Base-by-base conservation (phyloP, 1,140 invertebrate genomes). In the Drosophila miranda region DNA sequence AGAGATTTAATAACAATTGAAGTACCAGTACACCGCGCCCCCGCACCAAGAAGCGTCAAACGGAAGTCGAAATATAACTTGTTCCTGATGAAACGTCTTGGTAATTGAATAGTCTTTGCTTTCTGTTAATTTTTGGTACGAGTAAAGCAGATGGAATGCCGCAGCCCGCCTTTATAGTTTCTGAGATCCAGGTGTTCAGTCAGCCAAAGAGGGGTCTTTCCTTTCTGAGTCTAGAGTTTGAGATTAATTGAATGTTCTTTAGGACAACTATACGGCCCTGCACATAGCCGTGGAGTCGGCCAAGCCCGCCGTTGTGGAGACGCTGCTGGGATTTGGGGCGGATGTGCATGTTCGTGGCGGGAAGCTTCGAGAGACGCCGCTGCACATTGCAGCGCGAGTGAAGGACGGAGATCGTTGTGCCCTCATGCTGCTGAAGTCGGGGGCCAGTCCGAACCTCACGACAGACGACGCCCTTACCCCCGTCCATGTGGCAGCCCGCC, bases 241-340 rank as follows among this genome's bases (percentile, higher is more conserved):
- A 34, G 2, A 42, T 14, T 21, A 30, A 26, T 48, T 61, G 7
- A 11, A 14, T 19, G 45, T 6, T 21, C 3, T 8, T 21, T 8
- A 99, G 96, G 98, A 99, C 88, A 98, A 99, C 88, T 99, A 98
- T 90, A 99, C 99, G 19, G 98, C 99, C n/a, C 92, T 99, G 0
- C 99, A 99, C 89, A 97, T 99, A 76, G 98, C 98, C n/a, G 98
- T 99, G 3, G 97, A 99, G 91, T 97, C 96, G 41, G 96, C 96
- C 58, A 98, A 99, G 90, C 97, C 98, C 8, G 94, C 96, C 23
- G 98, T 99, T 5, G 98, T 99, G 13, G 98, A 99, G 92, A 98
- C 97, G 1, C 92, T 99, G 23, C 92, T 99, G 2, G 99, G 99
- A 5, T 98, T 96, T 90, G 98, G 99, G 28, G 98, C 99, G 3